Base-by-base conservation (phyloP, 1,140 invertebrate genomes). In the Calliopsis andreniformis region DNA sequence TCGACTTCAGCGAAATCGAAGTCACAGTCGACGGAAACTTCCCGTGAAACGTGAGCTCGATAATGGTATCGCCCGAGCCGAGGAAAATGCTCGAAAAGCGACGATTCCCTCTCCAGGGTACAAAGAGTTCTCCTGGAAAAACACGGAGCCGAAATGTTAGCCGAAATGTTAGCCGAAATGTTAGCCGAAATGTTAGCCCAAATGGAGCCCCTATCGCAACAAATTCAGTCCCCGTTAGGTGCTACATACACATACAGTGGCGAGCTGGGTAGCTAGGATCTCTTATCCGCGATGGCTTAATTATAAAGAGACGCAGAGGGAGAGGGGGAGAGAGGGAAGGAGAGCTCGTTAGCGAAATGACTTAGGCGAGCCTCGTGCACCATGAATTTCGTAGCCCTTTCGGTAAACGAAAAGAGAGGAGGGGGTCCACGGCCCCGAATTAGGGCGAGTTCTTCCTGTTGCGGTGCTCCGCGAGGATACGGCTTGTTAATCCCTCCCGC, bases 401-500 rank as follows among this genome's bases (percentile, higher is more conserved):
- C 63, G 55, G 55, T 18, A 42, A 56, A 39, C 39, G 53, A 42
- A n/a, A 59, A 59, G 76, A 45, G 42, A 35, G 45, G 53, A 18
- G 18, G 35, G 12, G 16, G 45, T 49, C 14, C 45, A 62, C 49
- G 70, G 51, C 63, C 14, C 51, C 45, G 82, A 79, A 78, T 79
- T 76, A 81, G 63, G 71, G 78, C 45, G 69, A 59, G 62, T 71
- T 62, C 66, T 45, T 51, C 69, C 18, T 62, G 66, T 75, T 72
- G 43, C 73, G 66, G 72, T 76, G 69, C 82, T 87, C 70, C 80
- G 58, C 77, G 68, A 80, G 80, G 84, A 87, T 84, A 83, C 85
- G 78, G 79, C 83, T 83, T 79, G 87, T 87, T 89, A 89, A 88
- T 89, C 78, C 78, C 72, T 67, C 35, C 35, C 35, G n/a, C 78